Base-by-base conservation (phyloP, 2,113 vertebrate genomes). In the Dicaeum eximium region DNA sequence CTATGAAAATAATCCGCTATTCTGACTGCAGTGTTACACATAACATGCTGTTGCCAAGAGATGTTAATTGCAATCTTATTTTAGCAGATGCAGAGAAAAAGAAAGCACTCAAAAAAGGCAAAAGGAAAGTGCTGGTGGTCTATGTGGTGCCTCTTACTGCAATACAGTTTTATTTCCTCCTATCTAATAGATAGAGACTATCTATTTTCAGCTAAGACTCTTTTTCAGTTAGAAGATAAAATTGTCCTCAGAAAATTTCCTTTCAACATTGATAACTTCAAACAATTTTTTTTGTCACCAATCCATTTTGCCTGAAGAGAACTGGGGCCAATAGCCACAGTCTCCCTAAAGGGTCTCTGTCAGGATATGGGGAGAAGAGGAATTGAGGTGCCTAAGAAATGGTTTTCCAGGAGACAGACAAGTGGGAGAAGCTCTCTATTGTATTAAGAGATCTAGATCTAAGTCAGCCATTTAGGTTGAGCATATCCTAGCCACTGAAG, bases 121-220 rank as follows among this genome's bases (percentile, higher is more conserved):
- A 44, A 72, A 67, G 15, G 38, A 48, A 67, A 44, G 30, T 22
- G 25, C 30, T 88, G 35, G 64, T 90, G 20, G 38, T 33, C 53
- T 71, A 0, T 66, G 18, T 22, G 42, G 22, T 35, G 11, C 30
- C 4, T 65, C 24, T 67, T 48, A 71, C 0, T 3, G 42, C 48
- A 77, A 31, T 33, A 66, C 3, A 48, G 13, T 35, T 80, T 48
- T 30, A 25, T 48, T 66, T 62, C 17, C 10, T 42, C 58, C 23
- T 53, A n/a, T n/a, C n/a, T n/a, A n/a, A n/a, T n/a, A n/a, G n/a
- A n/a, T n/a, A n/a, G 25, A 84, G 13, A 45, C 20, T 30, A 20
- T 42, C 15, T 51, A 6, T 56, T 70, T 82, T 80, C 13, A 4
- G 3, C 13, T 44, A 44, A 73, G 51, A 28, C 9, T 1, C 30